Evolutionary conservation across 2,888 invertebrate species (phyloP), one percentile per base, ranked within the genome.

Genomic region (Timandra comae): DNA sequence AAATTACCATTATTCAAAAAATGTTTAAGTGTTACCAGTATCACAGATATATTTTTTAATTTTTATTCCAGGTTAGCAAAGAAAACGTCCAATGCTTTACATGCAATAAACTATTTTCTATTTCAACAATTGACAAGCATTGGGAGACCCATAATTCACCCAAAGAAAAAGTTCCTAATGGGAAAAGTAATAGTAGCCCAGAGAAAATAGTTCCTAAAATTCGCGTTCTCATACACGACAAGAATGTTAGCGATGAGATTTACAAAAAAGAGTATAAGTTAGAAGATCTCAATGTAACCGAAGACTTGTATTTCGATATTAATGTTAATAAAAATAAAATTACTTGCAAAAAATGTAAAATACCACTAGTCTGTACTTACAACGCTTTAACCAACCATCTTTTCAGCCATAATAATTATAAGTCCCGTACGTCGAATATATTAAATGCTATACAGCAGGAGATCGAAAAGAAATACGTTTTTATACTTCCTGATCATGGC

Each of bases 51-150:
- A 12, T 26, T 3, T 12, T 4, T 3, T 12, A 4, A 12, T 2
- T 3, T 12, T 12, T 16, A 19, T 68, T 71, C 26, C 58, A 78
- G 78, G 46, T 70, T 7, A 49, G 57, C 13, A 38, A 45, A 2
- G 38, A 60, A 1, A 49, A 29, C 1, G 58, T 60, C 29, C 70
- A 65, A 40, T 78, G 78, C 38, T 77, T 74, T 16, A 40, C 43
- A n/a, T 78, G 78, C 41, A 62, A 61, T 23, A 49, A 51, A 29
- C 43, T 45, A 29, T 50, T 57, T 23, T 26, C 43, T 0, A 40
- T 36, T 6, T 29, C 35, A 2, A 11, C 27, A 5, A 46, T 63
- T 2, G 30, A 38, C 2, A 26, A 30, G 3, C 73, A 69, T 33
- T 61, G 48, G 43, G 23, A 44, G 34, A 24, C 42, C 39, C n/a